phyloP scores from a whole-genome alignment of 30 jellyfish, hydroid and myxozoan species.

The Cassiopea xamachana region DNA sequence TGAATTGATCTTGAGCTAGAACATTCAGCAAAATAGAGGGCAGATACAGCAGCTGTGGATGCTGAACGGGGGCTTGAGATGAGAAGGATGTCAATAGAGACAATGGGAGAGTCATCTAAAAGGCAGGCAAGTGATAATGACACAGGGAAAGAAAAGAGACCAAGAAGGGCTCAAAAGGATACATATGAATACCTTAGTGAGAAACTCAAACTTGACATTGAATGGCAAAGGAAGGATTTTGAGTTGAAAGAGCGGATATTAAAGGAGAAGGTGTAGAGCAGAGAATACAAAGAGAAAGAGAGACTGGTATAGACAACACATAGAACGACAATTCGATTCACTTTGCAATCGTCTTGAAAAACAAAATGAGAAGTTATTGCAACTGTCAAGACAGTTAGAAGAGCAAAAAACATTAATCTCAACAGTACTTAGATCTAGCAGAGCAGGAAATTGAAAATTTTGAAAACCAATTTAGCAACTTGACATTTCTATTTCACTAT shows the following conservation, averaged over 20 bases:
- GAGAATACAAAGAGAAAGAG: conserved; percentile 7
- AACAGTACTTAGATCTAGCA: neutral
- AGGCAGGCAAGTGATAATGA: conserved; percentile 17
- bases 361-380: conserved; percentile 17
- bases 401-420: neutral
- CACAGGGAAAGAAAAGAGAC: conserved; percentile 19
- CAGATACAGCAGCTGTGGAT: neutral
- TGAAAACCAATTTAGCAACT: neutral
- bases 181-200: conserved; percentile 11
- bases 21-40: neutral
- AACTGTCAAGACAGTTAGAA: neutral
- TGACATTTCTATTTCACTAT: neutral
- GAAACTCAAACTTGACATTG: conserved; percentile 10
- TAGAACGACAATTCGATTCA: neutral
- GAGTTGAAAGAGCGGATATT: conserved; percentile 27
- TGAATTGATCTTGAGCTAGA: neutral
- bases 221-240: conserved; percentile 30
- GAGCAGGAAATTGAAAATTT: neutral
- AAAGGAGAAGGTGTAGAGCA: conserved; percentile 9
- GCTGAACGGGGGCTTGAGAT: neutral
- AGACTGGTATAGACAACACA: neutral
- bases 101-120: conserved; percentile 19
- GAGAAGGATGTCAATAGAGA: conserved; percentile 14
- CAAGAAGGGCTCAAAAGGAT: conserved; percentile 5
- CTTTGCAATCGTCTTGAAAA: neutral